Evolutionary conservation across 2,888 invertebrate species (phyloP).

Genomic region (Gymnoscelis rufifasciata): DNA sequence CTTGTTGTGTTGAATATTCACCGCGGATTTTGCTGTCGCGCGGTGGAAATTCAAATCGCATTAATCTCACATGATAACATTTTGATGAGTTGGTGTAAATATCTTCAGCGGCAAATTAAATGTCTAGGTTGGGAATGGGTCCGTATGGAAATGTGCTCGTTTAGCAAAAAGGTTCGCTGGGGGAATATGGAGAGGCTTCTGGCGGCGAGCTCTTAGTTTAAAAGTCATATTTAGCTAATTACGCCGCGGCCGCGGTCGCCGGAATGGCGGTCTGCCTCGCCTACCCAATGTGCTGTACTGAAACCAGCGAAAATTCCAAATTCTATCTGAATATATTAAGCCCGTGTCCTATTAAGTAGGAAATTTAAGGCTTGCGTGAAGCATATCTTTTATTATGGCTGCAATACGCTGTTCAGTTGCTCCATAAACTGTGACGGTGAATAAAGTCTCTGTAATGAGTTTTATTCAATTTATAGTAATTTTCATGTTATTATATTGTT

Average conservation of each 20-base stretch:
- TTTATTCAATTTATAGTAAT: background rate
- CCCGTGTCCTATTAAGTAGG: conserved; percentile 35
- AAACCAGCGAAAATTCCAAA: conserved; percentile 36
- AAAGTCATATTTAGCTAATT: conserved; percentile 74
- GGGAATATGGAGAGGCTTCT: conserved; percentile 49
- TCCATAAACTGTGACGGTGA: conserved; percentile 27
- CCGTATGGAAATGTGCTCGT: conserved; percentile 49
- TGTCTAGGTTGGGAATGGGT: conserved; percentile 38
- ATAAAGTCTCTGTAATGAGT: conserved; percentile 1
- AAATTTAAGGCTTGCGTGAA: conserved; percentile 33
- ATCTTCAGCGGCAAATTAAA: conserved; percentile 48
- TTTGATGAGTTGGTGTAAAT: conserved; percentile 49
- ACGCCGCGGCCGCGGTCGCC: conserved; percentile 51
- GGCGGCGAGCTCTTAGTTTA: conserved; percentile 58
- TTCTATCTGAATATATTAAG: conserved; percentile 49
- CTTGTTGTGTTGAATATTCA: conserved; percentile 33
- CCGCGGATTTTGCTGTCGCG: conserved; percentile 26
- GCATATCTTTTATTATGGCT: conserved; percentile 33
- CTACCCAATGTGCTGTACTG: conserved; percentile 32
- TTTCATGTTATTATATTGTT: too few relatives aligned
- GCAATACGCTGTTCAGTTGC: conserved; percentile 30
- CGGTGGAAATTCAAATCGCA: conserved; percentile 37
- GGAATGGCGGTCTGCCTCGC: conserved; percentile 40
- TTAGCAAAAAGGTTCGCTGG: conserved; percentile 48
- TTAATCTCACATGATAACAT: conserved; percentile 47